Conservation (phyloP, 1,140 invertebrate genomes). For the Ceratosolen solmsi region DNA sequence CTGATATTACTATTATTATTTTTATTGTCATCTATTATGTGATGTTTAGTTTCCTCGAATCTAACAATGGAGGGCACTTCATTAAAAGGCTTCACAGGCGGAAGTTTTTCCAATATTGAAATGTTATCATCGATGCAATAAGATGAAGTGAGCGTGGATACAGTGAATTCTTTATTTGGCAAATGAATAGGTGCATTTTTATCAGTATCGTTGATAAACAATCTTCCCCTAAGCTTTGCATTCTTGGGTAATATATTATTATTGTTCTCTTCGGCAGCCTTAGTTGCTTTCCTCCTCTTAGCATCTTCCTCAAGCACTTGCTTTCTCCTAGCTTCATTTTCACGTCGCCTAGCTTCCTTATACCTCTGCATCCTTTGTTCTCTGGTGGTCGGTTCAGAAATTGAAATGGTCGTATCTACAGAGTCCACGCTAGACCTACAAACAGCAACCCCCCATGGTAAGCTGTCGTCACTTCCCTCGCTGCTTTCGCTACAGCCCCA, state of each 20-base stretch:
- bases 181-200: background rate
- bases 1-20: constrained; percentile 59
- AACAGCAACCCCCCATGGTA: constrained; percentile 60
- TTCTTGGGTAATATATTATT: constrained; percentile 43
- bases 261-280: constrained; percentile 49
- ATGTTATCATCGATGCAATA: background rate
- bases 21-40: constrained; percentile 54
- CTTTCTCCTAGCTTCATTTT: constrained; percentile 67
- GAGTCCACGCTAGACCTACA: constrained; percentile 61
- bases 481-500: constrained; percentile 72
- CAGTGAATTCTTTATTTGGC: constrained; percentile 30
- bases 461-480: constrained; percentile 71
- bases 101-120: constrained; percentile 5
- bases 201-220: constrained; percentile 53
- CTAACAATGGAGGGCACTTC: constrained; percentile 48
- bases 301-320: constrained; percentile 69
- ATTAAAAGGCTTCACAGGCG: constrained; percentile 52
- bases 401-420: constrained; percentile 57
- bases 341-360: constrained; percentile 67
- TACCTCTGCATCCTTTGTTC: constrained; percentile 70
- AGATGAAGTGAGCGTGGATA: background rate
- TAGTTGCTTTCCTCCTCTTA: constrained; percentile 56
- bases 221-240: constrained; percentile 51
- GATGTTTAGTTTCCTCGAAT: constrained; percentile 48
- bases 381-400: constrained; percentile 61